Evolutionary conservation across 2,113 vertebrate species (phyloP).

Genomic region (Tragelaphus imberbis): DNA sequence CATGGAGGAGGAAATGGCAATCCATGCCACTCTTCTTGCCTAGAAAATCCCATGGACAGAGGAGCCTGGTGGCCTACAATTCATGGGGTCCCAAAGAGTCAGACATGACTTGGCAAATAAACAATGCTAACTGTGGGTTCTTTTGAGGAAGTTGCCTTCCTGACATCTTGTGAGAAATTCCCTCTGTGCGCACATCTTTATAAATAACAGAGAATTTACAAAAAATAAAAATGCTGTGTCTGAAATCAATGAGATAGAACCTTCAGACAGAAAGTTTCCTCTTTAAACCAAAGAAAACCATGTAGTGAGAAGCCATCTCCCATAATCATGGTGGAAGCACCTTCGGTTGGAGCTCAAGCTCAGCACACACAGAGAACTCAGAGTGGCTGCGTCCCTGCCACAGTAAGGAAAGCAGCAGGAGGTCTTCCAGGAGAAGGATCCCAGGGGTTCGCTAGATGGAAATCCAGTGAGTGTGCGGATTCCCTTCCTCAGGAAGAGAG

Average conservation of each 20-base stretch:
- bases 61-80: too few species aligned
- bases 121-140: neutral
- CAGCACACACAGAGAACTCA: neutral
- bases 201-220: neutral
- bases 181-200: neutral
- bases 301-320: neutral
- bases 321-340: neutral
- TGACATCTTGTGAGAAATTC: neutral
- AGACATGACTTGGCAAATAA: too few species aligned
- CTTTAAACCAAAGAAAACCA: neutral
- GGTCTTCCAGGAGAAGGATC: neutral
- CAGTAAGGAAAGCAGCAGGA: neutral
- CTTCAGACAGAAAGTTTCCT: neutral
- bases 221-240: neutral
- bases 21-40: too few species aligned
- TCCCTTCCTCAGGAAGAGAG: neutral
- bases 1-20: too few species aligned
- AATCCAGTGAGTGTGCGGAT: neutral
- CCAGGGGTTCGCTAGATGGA: rapidly evolving
- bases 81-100: too few species aligned
- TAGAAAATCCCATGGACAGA: too few species aligned
- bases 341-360: too few species aligned
- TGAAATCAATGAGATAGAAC: neutral
- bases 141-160: neutral
- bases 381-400: neutral